Conservation (phyloP, 2,888 invertebrate genomes). For the Leptopilina myrica region DNA sequence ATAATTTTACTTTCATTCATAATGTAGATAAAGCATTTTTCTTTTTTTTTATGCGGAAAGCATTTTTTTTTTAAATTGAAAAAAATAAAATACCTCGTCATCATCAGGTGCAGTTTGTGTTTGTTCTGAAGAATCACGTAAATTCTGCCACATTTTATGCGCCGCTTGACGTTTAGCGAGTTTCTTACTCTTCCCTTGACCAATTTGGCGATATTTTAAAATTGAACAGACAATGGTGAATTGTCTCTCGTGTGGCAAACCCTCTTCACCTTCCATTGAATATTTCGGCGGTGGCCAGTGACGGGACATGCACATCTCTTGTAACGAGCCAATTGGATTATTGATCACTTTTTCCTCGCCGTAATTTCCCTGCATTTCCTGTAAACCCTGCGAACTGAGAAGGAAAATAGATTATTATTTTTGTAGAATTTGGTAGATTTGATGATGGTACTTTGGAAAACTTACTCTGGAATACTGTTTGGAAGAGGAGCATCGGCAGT, state of each 20-base stretch:
- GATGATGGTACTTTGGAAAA: slow-evolving; percentile 22
- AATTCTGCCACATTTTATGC: slow-evolving; percentile 92
- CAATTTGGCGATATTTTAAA: slow-evolving; percentile 89
- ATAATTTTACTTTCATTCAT: slow-evolving; percentile 27
- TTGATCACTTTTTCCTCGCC: slow-evolving; percentile 89
- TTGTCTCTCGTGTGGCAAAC: slow-evolving; percentile 94
- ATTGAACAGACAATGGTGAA: slow-evolving; percentile 96
- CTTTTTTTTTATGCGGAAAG: background rate
- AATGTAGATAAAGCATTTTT: slow-evolving; percentile 1
- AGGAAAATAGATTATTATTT: slow-evolving; percentile 37
- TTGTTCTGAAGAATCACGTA: slow-evolving; percentile 87
- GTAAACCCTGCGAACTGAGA: slow-evolving; percentile 75
- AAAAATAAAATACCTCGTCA: slow-evolving; percentile 79
- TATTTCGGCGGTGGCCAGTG: slow-evolving; percentile 97
- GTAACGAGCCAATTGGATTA: slow-evolving; percentile 96
- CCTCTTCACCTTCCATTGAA: slow-evolving; percentile 91
- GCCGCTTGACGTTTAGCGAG: slow-evolving; percentile 97
- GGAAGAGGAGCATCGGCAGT: slow-evolving; percentile 67
- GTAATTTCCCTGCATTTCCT: slow-evolving; percentile 69
- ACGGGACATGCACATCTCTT: slow-evolving; percentile 97
- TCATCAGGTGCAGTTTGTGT: slow-evolving; percentile 85
- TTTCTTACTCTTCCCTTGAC: slow-evolving; percentile 96
- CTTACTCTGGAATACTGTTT: slow-evolving; percentile 73
- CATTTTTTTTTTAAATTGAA: background rate
- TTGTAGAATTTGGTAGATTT: background rate